phyloP scores from a whole-genome alignment of 2,888 invertebrate genomes.

The Agonopterix arenella region DNA sequence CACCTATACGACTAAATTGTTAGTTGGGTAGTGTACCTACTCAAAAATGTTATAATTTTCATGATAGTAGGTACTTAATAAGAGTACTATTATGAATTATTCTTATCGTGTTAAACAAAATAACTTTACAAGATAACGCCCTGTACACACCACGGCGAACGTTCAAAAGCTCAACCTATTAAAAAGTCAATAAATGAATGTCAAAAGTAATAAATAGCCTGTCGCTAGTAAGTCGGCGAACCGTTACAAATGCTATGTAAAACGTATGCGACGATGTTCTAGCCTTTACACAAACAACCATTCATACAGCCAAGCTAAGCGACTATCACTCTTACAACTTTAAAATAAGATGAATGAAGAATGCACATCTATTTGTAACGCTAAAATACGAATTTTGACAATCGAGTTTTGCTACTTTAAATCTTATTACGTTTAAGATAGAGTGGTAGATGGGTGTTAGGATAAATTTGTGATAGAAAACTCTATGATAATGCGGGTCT shows the following conservation, averaged over 20 bases:
- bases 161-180: background rate
- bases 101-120: no score
- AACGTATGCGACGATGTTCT: constrained; percentile 43
- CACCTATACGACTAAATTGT: no score
- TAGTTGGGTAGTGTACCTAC: no score
- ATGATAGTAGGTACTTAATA: no score
- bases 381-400: no score
- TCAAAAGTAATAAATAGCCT: constrained; percentile 14
- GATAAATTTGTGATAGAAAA: no score
- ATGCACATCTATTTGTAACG: no score
- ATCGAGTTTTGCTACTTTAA: no score
- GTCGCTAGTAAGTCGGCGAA: constrained; percentile 26
- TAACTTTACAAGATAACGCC: no score
- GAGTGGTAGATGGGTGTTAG: background rate
- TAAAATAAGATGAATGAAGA: background rate
- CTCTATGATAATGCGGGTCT: constrained; percentile 16
- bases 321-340: constrained; percentile 7
- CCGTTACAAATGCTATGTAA: constrained; percentile 45
- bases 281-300: constrained; percentile 20
- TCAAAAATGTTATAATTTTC: no score
- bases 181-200: background rate
- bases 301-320: background rate
- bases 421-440: background rate
- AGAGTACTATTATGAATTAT: no score
- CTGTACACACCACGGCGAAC: background rate